Evolutionary conservation across 2,113 vertebrate species (phyloP), one percentile per base, ranked within the genome.

Genomic region (Neodon shergylaensis): DNA sequence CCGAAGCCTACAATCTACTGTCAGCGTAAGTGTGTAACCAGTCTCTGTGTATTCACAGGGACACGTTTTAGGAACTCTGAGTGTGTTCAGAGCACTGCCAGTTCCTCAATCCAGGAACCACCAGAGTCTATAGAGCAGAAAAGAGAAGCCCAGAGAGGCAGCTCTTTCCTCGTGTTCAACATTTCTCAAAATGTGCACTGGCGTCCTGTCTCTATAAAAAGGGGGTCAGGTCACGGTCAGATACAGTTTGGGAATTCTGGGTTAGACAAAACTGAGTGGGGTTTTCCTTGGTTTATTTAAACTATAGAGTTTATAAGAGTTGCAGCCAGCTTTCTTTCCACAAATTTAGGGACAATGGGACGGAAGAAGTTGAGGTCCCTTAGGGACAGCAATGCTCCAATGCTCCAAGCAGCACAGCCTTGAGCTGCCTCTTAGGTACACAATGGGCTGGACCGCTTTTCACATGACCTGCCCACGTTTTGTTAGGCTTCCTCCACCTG

Each of bases 181-280:
- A 22, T 83, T 91, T 91, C 94, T 92, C 94, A 4, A 54, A 65
- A 39, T 16, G 11, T 16, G 39, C 72, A 63, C 70, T 39, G 39
- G 26, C 1, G 3, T 42, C 52, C 9, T 3, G 39, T 21, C 10
- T 76, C 70, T 52, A 22, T 24, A 24, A 33, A 61, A 61, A 36
- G 1, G 12, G 42, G 36, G 2, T 52, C 68, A 28, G 4, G 31
- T 36, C 65, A 7, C 0, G 26, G 68, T 79, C 83, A 93, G 39
- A 42, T 81, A 89, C 83, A 31, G 79, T 61, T 84, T 39, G 19
- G 22, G 95, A 94, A 77, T 39, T 6, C 7, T 4, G 7, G 22
- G 28, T 79, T 42, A 79, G 84, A 54, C 28, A 90, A 90, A 89
- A 63, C 17, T 9, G 36, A 76, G 22, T 58, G 36, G 16, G 0